A percentile compares a stretch with the other conserved stretches of the same genome.
phyloP scores from a whole-genome alignment of 1,140 invertebrate species.

The Chrysomallon squamiferum region DNA sequence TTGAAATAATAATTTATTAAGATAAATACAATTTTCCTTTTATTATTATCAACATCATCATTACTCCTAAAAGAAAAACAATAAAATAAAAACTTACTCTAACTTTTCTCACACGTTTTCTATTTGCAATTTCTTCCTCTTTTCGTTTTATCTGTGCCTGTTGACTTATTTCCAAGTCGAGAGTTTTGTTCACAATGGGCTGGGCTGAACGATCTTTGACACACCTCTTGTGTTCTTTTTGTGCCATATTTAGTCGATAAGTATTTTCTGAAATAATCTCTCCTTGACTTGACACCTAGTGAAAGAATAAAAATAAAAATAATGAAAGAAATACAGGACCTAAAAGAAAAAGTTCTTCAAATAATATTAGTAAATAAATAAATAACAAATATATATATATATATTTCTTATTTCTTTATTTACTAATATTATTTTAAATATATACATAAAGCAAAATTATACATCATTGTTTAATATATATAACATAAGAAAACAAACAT shows the following conservation, averaged over 20 bases:
- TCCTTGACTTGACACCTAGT: slow-evolving; percentile 53
- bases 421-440: no score
- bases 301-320: slow-evolving; percentile 4
- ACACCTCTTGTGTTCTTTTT: slow-evolving; percentile 59
- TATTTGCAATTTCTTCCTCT: slow-evolving; percentile 61
- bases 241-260: slow-evolving; percentile 59
- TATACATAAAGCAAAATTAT: no score
- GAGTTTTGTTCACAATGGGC: slow-evolving; percentile 61
- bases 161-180: slow-evolving; percentile 58
- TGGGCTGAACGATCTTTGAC: slow-evolving; percentile 60
- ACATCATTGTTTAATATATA: no score
- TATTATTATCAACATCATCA: background rate
- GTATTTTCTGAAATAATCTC: slow-evolving; percentile 57
- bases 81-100: slow-evolving; percentile 47
- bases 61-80: background rate
- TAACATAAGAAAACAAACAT: no score
- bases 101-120: slow-evolving; percentile 59
- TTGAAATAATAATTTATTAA: background rate
- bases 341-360: background rate
- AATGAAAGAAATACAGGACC: background rate
- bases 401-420: no score
- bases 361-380: no score
- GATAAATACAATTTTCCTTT: background rate
- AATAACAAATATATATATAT: no score
- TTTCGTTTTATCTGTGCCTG: slow-evolving; percentile 58